These are phyloP conservation scores for Quadroppia sp. DNA, from an alignment of 2,888 invertebrate genomes.

Conservation along the genomic window DNA sequence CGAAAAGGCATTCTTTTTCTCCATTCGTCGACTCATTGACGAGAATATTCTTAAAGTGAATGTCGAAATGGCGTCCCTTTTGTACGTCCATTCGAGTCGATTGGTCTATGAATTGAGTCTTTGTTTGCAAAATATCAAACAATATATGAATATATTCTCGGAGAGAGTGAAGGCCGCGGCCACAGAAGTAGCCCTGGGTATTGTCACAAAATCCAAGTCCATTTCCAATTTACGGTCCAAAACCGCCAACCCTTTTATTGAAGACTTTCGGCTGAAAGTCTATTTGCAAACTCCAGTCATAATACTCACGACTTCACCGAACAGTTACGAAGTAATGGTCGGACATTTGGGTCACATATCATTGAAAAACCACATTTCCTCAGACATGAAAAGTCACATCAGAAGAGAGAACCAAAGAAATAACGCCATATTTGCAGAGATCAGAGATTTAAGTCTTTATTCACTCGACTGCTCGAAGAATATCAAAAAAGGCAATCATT, in stretches of 20 bases:
- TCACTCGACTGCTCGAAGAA: slow-evolving; percentile 63
- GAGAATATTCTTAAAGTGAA: slow-evolving; percentile 50
- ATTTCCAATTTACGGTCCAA: not conserved
- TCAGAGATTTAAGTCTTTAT: slow-evolving; percentile 81
- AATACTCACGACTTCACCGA: slow-evolving; percentile 72
- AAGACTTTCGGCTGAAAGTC: slow-evolving; percentile 60
- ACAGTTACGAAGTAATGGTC: slow-evolving; percentile 76
- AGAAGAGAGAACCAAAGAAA: slow-evolving; percentile 11
- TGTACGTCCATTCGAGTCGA: slow-evolving; percentile 86
- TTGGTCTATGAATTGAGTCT: slow-evolving; percentile 78
- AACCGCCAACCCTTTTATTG: slow-evolving; percentile 25
- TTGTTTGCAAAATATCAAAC: slow-evolving; percentile 84
- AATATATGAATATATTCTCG: slow-evolving; percentile 77
- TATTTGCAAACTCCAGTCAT: slow-evolving; percentile 86
- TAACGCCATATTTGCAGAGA: slow-evolving; percentile 59
- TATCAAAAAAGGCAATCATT: slow-evolving; percentile 32
- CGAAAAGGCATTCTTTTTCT: slow-evolving; percentile 40
- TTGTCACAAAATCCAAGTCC: slow-evolving; percentile 54
- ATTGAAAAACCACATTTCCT: slow-evolving; percentile 48
- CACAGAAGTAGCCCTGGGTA: slow-evolving; percentile 84
- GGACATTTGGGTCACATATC: slow-evolving; percentile 87
- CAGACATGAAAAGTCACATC: slow-evolving; percentile 3
- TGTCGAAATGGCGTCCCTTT: slow-evolving; percentile 78
- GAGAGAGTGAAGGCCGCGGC: slow-evolving; percentile 82
- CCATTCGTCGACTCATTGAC: slow-evolving; percentile 14